A percentile compares a stretch with the other conserved stretches of the same genome.
These are phyloP conservation scores for Ariopsis seemanni DNA, from an alignment of 2,113 vertebrate genomes.

Conservation along the genomic window DNA sequence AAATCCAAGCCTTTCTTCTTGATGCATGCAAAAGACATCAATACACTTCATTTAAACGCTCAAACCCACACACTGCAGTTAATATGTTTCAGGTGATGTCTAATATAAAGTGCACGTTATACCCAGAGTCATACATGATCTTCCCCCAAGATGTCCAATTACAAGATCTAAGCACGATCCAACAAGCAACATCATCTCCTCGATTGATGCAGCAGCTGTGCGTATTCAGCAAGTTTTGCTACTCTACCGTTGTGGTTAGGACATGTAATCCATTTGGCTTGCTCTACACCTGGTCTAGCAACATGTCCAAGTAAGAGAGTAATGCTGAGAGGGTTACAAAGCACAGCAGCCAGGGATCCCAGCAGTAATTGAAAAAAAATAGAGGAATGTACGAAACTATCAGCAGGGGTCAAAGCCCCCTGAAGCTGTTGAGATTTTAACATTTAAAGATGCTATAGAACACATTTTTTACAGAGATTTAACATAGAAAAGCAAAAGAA, in stretches of 20 bases:
- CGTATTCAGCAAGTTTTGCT: neutral
- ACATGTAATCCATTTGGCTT: slow-evolving; percentile 26
- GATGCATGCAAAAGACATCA: neutral
- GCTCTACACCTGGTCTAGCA: slow-evolving; percentile 5
- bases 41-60: neutral
- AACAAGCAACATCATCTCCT: neutral
- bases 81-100: neutral
- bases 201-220: neutral
- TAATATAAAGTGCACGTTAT: too few relatives aligned
- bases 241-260: neutral
- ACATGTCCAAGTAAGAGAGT: slow-evolving; percentile 4
- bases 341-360: too few relatives aligned
- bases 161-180: neutral
- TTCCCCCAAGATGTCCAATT: neutral
- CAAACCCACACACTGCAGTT: neutral
- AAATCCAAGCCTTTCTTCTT: neutral
- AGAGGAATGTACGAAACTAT: too few relatives aligned
- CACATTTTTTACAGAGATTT: too few relatives aligned
- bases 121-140: too few relatives aligned
- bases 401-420: too few relatives aligned
- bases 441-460: too few relatives aligned
- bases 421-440: too few relatives aligned
- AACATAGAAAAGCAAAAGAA: too few relatives aligned
- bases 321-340: slow-evolving; percentile 31
- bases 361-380: too few relatives aligned